Conservation (phyloP, 2,113 vertebrate species). For the Silurus asotus region DNA sequence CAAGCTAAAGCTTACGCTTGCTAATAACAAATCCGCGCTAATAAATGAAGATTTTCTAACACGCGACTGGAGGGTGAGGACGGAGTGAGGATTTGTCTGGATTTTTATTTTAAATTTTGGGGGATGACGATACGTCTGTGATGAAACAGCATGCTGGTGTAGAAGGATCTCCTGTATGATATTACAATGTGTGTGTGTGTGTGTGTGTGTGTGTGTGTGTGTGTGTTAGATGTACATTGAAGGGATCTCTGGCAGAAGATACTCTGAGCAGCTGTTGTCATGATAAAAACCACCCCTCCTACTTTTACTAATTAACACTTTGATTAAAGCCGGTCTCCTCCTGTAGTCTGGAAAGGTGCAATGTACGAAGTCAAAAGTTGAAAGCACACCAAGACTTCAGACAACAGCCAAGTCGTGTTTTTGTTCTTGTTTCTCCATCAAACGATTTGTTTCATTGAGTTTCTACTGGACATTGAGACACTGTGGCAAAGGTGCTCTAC, state of each 20-base stretch:
- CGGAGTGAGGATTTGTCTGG: background rate
- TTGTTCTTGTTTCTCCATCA: background rate
- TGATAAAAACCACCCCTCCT: conserved; percentile 61
- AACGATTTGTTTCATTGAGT: too few relatives aligned
- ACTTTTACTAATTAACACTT: conserved; percentile 69
- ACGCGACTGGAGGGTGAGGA: background rate
- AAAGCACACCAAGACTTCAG: conserved; percentile 19
- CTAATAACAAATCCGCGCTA: background rate
- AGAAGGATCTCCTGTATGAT: background rate
- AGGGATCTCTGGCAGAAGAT: conserved; percentile 61
- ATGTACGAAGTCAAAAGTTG: conserved; percentile 42
- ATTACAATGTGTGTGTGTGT: background rate
- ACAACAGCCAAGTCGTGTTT: background rate
- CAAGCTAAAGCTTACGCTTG: background rate
- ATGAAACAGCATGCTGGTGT: background rate
- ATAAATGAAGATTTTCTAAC: background rate
- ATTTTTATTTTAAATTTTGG: background rate
- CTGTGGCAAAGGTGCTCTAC: too few relatives aligned
- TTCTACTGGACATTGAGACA: too few relatives aligned
- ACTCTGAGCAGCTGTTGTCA: conserved; percentile 68
- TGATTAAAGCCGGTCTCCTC: conserved; percentile 67
- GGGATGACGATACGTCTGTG: background rate
- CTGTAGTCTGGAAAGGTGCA: conserved; percentile 52
- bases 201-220: background rate
- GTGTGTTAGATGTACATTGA: conserved; percentile 48